Evolutionary conservation across 2,113 vertebrate species (phyloP).

Genomic region (Charina bottae): DNA sequence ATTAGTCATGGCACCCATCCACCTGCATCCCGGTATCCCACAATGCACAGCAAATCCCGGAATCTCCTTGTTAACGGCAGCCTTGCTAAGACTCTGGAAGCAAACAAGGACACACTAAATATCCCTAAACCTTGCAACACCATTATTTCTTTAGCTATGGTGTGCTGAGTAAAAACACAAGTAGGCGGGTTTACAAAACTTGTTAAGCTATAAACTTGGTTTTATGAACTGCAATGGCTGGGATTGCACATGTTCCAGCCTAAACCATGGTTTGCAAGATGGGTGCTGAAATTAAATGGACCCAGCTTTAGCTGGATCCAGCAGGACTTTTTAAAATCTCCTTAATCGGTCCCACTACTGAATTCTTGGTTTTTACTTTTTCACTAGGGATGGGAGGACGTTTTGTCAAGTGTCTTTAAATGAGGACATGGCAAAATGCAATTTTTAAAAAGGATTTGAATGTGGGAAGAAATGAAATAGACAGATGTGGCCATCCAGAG

Average conservation of each 20-base stretch:
- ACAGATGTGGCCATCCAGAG: too few relatives aligned
- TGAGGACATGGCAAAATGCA: too few relatives aligned
- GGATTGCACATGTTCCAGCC: background rate
- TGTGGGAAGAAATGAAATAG: too few relatives aligned
- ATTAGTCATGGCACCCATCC: conserved; percentile 72
- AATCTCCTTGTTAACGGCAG: conserved; percentile 80
- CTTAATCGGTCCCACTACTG: too few relatives aligned
- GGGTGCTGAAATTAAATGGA: background rate
- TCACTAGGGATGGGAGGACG: too few relatives aligned
- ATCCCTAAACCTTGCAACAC: background rate
- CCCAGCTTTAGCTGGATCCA: background rate
- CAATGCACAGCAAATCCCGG: conserved; percentile 76
- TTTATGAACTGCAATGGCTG: too few relatives aligned
- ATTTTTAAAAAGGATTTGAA: too few relatives aligned
- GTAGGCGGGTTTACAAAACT: background rate
- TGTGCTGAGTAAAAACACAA: background rate
- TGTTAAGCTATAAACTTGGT: background rate
- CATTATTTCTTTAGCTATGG: background rate
- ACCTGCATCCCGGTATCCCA: conserved; percentile 72
- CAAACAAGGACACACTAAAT: conserved; percentile 5
- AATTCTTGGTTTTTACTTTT: too few relatives aligned
- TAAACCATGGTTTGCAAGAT: background rate
- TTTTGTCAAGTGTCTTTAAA: too few relatives aligned
- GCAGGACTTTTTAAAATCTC: too few relatives aligned
- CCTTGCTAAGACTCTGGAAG: conserved; percentile 76